These are phyloP conservation scores for Drosophila falleni DNA, from an alignment of 2,888 invertebrate species.

Conservation along the genomic window DNA sequence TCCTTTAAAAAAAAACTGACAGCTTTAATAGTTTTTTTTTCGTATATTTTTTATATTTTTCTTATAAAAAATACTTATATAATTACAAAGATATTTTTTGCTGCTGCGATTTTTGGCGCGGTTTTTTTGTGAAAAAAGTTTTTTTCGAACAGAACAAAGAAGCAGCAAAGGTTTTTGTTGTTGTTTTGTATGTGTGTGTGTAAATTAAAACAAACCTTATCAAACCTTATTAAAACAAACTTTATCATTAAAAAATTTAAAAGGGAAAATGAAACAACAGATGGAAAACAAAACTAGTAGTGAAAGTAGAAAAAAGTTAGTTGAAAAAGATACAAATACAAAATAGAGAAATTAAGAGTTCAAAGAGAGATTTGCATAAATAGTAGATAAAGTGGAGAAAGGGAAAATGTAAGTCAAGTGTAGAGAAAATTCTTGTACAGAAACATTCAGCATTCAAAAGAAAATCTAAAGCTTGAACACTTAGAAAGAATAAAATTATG, in stretches of 20 bases:
- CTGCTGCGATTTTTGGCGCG: constrained; percentile 80
- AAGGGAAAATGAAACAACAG: constrained; percentile 31
- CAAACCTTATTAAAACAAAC: no score
- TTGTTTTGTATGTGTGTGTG: constrained; percentile 34
- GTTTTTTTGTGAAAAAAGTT: constrained; percentile 65
- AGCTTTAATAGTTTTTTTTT: constrained; percentile 36
- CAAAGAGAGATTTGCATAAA: constrained; percentile 56
- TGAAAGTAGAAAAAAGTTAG: constrained; percentile 27
- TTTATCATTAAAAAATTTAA: constrained; percentile 59
- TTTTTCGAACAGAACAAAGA: constrained; percentile 58
- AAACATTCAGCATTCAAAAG: constrained; percentile 18
- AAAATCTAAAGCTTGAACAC: constrained; percentile 13
- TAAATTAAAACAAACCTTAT: constrained; percentile 68
- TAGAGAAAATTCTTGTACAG: constrained; percentile 1
- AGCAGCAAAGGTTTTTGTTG: constrained; percentile 60
- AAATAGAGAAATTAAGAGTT: constrained; percentile 15
- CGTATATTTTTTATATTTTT: constrained; percentile 79
- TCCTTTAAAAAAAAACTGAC: not conserved
- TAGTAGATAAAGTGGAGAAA: constrained; percentile 39
- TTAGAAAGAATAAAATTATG: constrained; percentile 35
- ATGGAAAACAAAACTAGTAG: constrained; percentile 33
- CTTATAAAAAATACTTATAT: constrained; percentile 84
- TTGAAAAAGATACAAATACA: not conserved
- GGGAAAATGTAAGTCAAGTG: constrained; percentile 2
- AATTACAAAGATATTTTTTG: constrained; percentile 76